Evolutionary conservation across 2,113 vertebrate species (phyloP).

Genomic region (Gallinago media): DNA sequence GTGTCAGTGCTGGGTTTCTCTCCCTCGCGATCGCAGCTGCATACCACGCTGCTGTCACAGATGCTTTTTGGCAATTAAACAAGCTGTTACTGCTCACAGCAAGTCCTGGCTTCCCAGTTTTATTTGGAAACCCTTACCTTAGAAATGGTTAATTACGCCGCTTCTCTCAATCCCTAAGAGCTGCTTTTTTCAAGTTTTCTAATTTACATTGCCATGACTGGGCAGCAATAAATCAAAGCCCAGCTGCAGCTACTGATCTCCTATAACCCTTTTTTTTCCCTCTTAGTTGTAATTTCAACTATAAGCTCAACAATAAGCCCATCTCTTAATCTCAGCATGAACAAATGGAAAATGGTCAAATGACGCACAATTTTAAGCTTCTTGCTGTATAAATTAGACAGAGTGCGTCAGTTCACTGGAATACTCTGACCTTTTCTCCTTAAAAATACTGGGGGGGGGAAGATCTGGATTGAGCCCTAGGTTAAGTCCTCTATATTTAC

Average conservation of each 20-base stretch:
- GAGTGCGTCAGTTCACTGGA: conserved; percentile 74
- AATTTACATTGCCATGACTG: conserved; percentile 4
- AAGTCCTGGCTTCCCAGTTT: background rate
- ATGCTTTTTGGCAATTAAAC: background rate
- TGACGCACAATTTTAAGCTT: conserved; percentile 75
- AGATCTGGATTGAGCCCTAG: conserved; percentile 37
- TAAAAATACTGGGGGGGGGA: conserved; percentile 45
- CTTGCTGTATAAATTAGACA: conserved; percentile 72
- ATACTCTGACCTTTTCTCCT: conserved; percentile 78
- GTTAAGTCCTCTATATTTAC: conserved; percentile 60
- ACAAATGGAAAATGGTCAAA: conserved; percentile 77
- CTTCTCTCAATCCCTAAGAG: background rate
- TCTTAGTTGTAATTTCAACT: conserved; percentile 73
- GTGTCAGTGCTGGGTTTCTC: background rate
- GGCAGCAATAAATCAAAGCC: conserved; percentile 56
- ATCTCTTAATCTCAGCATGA: conserved; percentile 74
- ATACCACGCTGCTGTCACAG: background rate
- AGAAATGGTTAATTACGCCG: conserved; percentile 26
- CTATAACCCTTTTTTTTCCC: conserved; percentile 23
- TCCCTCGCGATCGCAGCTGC: background rate
- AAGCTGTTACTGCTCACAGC: background rate
- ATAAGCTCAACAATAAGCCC: conserved; percentile 73
- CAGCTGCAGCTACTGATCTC: conserved; percentile 57
- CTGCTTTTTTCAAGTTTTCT: conserved; percentile 51
- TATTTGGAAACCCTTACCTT: background rate